A percentile compares a stretch with the other conserved stretches of the same genome.
Conservation (phyloP, 1,140 invertebrate genomes). For the Eupeodes corollae region DNA sequence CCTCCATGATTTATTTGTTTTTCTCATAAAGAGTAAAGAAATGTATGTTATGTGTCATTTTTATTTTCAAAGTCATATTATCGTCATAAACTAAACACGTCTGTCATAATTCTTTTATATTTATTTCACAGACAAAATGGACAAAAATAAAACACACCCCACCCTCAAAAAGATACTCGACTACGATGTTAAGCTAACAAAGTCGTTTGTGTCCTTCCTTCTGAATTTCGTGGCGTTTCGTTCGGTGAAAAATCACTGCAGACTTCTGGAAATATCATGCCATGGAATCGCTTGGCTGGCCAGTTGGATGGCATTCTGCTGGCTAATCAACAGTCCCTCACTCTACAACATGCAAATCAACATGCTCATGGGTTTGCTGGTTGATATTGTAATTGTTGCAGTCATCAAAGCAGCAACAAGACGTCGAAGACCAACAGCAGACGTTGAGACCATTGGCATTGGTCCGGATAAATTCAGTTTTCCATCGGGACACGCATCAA, state of each 20-base stretch:
- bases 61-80: no score
- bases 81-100: no score
- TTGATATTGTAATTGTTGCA: slow-evolving; percentile 77
- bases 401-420: slow-evolving; percentile 68
- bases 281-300: slow-evolving; percentile 81
- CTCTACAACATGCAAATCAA: slow-evolving; percentile 74
- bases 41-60: no score
- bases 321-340: slow-evolving; percentile 46
- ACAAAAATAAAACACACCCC: no score
- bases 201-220: slow-evolving; percentile 46
- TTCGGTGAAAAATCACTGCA: slow-evolving; percentile 49
- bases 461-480: slow-evolving; percentile 85
- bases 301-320: slow-evolving; percentile 59
- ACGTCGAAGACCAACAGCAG: slow-evolving; percentile 59
- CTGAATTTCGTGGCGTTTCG: slow-evolving; percentile 47
- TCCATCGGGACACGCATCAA: slow-evolving; percentile 90
- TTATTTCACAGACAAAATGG: no score
- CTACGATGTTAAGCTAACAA: slow-evolving; percentile 50
- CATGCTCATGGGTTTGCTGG: slow-evolving; percentile 65
- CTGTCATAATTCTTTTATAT: no score
- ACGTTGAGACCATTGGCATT: slow-evolving; percentile 50
- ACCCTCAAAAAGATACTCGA: slow-evolving; percentile 39
- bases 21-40: no score
- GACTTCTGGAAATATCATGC: slow-evolving; percentile 66
- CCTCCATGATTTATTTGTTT: no score